phyloP scores from a whole-genome alignment of 2,888 invertebrate species.

The Vanessa cardui region DNA sequence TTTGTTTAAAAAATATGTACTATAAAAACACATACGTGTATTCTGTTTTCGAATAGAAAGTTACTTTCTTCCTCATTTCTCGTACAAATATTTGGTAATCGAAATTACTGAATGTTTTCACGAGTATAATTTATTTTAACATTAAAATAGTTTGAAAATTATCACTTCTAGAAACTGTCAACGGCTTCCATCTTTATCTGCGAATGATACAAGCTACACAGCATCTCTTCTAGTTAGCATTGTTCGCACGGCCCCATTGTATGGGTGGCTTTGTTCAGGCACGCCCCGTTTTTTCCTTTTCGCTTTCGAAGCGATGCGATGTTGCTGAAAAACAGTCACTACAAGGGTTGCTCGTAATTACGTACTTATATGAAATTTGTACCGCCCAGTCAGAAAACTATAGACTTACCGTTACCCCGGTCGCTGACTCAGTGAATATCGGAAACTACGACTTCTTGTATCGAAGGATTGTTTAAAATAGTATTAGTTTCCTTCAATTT shows the following conservation, averaged over 20 bases:
- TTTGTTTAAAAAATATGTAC: background rate
- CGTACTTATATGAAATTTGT: slow-evolving; percentile 40
- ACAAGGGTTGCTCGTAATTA: slow-evolving; percentile 50
- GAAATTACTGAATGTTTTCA: background rate
- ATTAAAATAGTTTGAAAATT: slow-evolving; percentile 13
- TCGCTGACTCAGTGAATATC: background rate
- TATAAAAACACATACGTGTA: background rate
- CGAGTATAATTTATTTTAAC: background rate
- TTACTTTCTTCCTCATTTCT: no score
- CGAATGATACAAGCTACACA: slow-evolving; percentile 71
- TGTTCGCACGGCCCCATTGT: slow-evolving; percentile 75
- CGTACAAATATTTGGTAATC: no score
- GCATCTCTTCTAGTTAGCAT: slow-evolving; percentile 73
- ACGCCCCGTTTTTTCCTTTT: slow-evolving; percentile 78
- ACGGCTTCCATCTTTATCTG: slow-evolving; percentile 62
- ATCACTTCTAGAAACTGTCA: slow-evolving; percentile 12
- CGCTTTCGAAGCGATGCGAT: slow-evolving; percentile 66
- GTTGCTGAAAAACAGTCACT: slow-evolving; percentile 56
- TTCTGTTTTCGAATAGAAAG: no score
- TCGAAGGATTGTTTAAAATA: background rate
- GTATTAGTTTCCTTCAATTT: background rate
- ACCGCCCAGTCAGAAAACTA: slow-evolving; percentile 10
- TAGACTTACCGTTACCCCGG: background rate
- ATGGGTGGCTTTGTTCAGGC: slow-evolving; percentile 72
- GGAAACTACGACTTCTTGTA: background rate